Percentiles rank a stretch among this genome's conserved stretches.
These are phyloP conservation scores for Agrotis segetum DNA, from an alignment of 2,888 invertebrate genomes.

Conservation along the genomic window DNA sequence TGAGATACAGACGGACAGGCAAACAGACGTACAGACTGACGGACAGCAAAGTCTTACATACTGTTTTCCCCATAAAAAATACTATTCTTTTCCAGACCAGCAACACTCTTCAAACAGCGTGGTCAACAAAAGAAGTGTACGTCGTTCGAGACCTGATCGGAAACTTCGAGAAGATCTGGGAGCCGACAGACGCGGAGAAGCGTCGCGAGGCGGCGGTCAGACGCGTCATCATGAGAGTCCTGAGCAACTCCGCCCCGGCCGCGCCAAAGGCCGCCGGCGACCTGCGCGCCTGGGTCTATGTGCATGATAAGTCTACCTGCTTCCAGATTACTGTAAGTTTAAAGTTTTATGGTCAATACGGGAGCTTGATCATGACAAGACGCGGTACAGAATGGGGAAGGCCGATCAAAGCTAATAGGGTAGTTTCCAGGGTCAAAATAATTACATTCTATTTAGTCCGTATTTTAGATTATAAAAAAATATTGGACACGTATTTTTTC, in stretches of 20 bases:
- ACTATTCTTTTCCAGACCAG: conserved; percentile 73
- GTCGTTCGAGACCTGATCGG: conserved; percentile 95
- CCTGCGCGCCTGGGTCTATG: conserved; percentile 95
- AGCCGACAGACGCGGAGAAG: conserved; percentile 94
- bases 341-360: background rate
- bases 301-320: conserved; percentile 91
- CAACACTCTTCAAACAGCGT: conserved; percentile 88
- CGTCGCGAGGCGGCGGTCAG: conserved; percentile 95
- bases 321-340: conserved; percentile 91
- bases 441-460: no score
- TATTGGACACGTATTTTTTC: no score
- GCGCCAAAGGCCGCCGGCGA: conserved; percentile 94
- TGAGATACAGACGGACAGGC: no score
- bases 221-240: conserved; percentile 93
- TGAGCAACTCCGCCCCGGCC: conserved; percentile 91
- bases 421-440: no score
- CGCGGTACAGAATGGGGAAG: no score
- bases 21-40: no score
- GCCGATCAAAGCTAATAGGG: no score
- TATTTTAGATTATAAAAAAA: no score
- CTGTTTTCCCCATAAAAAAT: no score
- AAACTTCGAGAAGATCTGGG: conserved; percentile 95
- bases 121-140: conserved; percentile 93
- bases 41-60: no score
- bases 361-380: no score